Evolutionary conservation across 2,113 vertebrate genomes (phyloP), one percentile per base, ranked within the genome.

Genomic region (Oryzias curvinotus): DNA sequence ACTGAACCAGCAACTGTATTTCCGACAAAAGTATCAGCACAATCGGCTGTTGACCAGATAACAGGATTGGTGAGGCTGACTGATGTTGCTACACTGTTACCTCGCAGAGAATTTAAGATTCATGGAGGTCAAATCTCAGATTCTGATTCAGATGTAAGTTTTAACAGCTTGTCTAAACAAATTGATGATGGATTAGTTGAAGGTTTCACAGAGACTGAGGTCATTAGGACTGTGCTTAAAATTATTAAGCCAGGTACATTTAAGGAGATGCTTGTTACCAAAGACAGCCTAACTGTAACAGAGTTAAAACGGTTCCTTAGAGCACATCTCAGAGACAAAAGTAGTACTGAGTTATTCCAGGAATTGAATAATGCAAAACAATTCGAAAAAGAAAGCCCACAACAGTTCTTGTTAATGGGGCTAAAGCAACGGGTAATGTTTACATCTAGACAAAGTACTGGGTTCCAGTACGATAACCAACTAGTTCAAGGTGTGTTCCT

Each of bases 281-380:
- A 47, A 17, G 45, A 47, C 2, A 47, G 49, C 13, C 21, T 51
- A 14, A 82, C 73, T 0, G 18, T 76, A 48, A 44, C 16, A 47
- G 64, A 75, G 16, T 36, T 84, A 0, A 80, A 80, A 12, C 3
- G 54, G 1, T 70, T 84, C 8, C 28, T 80, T 7, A 50, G 57
- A 16, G 57, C 73, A 13, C 75, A 81, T 10, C 18, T 83, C 0
- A 25, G 36, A 43, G 73, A 78, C 5, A 75, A 75, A 25, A 65
- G 44, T 44, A 77, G 52, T 13, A 47, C 62, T 18, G 71, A 82
- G 7, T 17, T 82, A 25, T 82, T 82, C 25, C 72, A 82, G 42
- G 59, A 82, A 13, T 60, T 82, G 6, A 71, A 5, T 12, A 68
- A 57, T 28, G 45, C 66, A 5, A 73, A 55, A 54, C 80, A 69